Evolutionary conservation across 1,140 invertebrate species (phyloP).

Genomic region (Philopotamus ludificatus): DNA sequence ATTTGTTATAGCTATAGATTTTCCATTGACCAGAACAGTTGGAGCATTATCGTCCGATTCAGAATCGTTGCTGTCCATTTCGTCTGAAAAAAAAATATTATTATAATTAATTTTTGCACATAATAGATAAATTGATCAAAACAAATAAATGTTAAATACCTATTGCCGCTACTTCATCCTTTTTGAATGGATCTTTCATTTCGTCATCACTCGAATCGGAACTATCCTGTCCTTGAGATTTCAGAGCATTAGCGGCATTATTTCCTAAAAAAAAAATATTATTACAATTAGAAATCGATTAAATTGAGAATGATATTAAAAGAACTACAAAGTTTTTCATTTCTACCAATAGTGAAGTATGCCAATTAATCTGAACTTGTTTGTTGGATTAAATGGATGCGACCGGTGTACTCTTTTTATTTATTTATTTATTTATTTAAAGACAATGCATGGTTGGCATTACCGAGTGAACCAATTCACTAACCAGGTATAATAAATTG

Average conservation of each 20-base stretch:
- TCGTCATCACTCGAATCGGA: slow-evolving; percentile 80
- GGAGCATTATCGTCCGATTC: slow-evolving; percentile 85
- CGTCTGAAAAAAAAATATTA: slow-evolving; percentile 54
- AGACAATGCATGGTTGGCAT: too few relatives aligned
- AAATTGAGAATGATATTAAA: not conserved
- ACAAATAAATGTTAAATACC: slow-evolving; percentile 50
- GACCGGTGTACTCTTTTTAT: too few relatives aligned
- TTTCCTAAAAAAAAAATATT: slow-evolving; percentile 48
- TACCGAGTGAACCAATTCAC: too few relatives aligned
- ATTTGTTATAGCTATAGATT: slow-evolving; percentile 70
- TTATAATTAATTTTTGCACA: slow-evolving; percentile 13
- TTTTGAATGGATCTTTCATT: slow-evolving; percentile 56
- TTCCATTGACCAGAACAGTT: slow-evolving; percentile 77
- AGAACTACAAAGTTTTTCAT: not conserved
- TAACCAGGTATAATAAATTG: too few relatives aligned
- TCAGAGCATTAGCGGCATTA: slow-evolving; percentile 60
- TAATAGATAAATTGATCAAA: slow-evolving; percentile 20
- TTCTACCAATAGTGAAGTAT: not conserved
- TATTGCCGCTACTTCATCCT: slow-evolving; percentile 61
- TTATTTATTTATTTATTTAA: too few relatives aligned
- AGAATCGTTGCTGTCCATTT: slow-evolving; percentile 77
- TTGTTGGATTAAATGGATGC: not conserved
- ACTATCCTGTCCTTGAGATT: slow-evolving; percentile 61
- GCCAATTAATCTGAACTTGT: not conserved
- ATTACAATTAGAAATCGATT: not conserved